A percentile compares a stretch with the other conserved stretches of the same genome.
phyloP scores from a whole-genome alignment of 2,113 vertebrate genomes.

The Cisticola juncidis region DNA sequence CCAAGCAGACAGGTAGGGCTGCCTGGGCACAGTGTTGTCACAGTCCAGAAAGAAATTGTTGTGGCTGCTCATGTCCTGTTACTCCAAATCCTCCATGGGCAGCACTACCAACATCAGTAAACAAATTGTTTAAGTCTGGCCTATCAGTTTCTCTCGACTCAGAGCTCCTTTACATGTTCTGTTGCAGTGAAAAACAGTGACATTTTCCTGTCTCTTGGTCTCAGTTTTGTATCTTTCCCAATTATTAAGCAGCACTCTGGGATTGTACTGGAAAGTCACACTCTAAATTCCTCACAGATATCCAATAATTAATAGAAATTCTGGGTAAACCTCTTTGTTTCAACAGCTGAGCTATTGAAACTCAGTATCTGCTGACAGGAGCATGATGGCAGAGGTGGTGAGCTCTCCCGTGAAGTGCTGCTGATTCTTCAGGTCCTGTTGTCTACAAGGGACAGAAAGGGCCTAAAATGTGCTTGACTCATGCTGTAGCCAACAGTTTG shows the following conservation, averaged over 20 bases:
- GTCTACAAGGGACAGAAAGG: rapidly evolving
- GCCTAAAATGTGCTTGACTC: not conserved
- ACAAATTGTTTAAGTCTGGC: not conserved
- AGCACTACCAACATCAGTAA: not conserved
- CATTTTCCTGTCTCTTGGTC: not conserved
- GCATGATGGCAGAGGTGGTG: not conserved
- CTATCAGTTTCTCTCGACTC: not conserved
- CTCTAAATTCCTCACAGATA: not conserved
- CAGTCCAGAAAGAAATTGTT: not conserved
- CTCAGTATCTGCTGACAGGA: not conserved
- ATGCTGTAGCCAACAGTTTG: not conserved
- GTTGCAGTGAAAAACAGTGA: not conserved
- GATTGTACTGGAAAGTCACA: not conserved
- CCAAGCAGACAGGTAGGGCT: not conserved
- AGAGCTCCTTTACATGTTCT: not conserved
- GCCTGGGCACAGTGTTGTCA: rapidly evolving
- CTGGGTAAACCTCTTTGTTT: not conserved
- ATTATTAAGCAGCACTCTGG: not conserved
- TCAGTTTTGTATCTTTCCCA: not conserved
- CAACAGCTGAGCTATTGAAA: not conserved
- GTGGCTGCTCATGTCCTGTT: not conserved
- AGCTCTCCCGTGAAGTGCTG: not conserved
- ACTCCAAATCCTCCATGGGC: not conserved
- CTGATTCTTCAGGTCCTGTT: not conserved
- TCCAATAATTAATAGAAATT: not conserved